phyloP scores from a whole-genome alignment of 2,888 invertebrate genomes.

The Endomychus coccineus region DNA sequence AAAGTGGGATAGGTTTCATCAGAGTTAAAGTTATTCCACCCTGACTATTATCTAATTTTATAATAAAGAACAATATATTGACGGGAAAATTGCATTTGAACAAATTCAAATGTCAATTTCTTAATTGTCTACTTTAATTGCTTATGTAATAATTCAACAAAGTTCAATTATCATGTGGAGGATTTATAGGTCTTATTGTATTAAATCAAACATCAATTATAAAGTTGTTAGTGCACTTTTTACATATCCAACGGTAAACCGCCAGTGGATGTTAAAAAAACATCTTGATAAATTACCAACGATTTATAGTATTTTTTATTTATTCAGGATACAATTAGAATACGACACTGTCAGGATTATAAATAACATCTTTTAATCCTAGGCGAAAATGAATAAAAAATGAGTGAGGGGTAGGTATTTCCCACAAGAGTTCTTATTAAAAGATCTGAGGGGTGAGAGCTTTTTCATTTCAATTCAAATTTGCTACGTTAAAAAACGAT shows the following conservation, averaged over 20 bases:
- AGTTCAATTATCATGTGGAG: no score
- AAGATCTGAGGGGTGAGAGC: constrained; percentile 25
- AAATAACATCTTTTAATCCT: constrained; percentile 35
- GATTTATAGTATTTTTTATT: constrained; percentile 35
- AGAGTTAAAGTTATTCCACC: no score
- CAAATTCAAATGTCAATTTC: no score
- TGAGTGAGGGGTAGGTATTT: constrained; percentile 31
- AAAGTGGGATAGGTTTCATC: no score
- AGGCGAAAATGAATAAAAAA: constrained; percentile 26
- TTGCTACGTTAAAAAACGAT: constrained; percentile 30
- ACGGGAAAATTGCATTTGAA: no score
- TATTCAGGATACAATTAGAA: constrained; percentile 28
- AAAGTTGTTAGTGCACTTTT: constrained; percentile 30
- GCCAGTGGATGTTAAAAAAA: constrained; percentile 21
- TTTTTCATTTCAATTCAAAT: constrained; percentile 32
- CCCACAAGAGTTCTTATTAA: constrained; percentile 29
- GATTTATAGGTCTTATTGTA: no score
- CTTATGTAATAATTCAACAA: no score
- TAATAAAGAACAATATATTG: no score
- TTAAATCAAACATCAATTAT: no score
- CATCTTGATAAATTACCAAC: constrained; percentile 37
- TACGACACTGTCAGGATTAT: constrained; percentile 26
- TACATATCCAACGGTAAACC: constrained; percentile 18
- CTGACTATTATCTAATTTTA: no score
- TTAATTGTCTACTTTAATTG: no score